phyloP scores from a whole-genome alignment of 1,140 invertebrate genomes.

The Aporrectodea caliginosa region DNA sequence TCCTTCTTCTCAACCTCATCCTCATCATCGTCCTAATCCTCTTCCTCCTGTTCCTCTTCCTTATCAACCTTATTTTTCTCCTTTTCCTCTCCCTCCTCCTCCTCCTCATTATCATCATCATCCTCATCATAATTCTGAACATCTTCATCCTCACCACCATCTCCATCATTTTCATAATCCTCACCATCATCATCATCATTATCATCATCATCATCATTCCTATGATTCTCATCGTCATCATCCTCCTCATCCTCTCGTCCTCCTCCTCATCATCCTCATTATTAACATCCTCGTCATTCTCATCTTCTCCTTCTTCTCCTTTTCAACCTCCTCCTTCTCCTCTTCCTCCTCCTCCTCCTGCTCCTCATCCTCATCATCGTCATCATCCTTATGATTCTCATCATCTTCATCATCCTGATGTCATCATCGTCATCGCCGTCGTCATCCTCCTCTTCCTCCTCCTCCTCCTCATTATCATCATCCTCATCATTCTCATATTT shows the following conservation, averaged over 20 bases:
- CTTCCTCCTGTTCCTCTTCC: not conserved
- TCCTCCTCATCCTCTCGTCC: not conserved
- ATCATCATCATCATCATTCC: not conserved
- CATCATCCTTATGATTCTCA: too few species aligned
- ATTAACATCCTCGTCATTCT: not conserved
- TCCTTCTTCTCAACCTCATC: not conserved
- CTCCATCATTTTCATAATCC: not conserved
- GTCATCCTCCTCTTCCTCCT: too few species aligned
- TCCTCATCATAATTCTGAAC: not conserved
- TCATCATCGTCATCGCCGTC: too few species aligned
- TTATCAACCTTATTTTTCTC: not conserved
- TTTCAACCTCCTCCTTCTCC: not conserved
- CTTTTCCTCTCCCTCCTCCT: not conserved
- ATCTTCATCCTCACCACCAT: not conserved
- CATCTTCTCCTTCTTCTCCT: not conserved
- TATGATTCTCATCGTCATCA: not conserved
- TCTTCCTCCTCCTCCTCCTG: too few species aligned
- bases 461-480: too few species aligned
- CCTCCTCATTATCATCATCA: not conserved
- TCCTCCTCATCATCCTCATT: not conserved
- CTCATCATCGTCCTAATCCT: not conserved
- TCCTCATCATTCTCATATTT: too few species aligned
- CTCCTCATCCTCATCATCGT: too few species aligned
- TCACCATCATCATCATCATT: not conserved
- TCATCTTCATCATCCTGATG: too few species aligned